phyloP scores from a whole-genome alignment of 2,113 vertebrate genomes.

The Columba livia region DNA sequence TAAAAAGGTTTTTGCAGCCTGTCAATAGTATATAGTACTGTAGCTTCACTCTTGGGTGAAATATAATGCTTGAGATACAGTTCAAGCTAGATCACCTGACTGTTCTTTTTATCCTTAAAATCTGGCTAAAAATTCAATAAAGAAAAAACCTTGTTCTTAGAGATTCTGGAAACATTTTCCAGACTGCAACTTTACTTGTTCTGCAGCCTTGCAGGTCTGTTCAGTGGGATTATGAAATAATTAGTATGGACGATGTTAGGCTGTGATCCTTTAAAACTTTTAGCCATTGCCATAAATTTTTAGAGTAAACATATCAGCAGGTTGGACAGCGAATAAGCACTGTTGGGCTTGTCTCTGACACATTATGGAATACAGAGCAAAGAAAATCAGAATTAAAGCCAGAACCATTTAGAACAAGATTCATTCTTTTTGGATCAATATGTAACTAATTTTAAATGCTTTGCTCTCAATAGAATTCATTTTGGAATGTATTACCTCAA shows the following conservation, averaged over 20 bases:
- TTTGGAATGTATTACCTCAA: neutral
- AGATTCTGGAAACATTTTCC: neutral
- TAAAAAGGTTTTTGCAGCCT: neutral
- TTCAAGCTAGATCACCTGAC: neutral
- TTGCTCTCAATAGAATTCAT: neutral
- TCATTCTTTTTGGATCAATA: slow-evolving; percentile 54
- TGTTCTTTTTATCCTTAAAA: neutral
- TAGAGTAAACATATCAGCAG: neutral
- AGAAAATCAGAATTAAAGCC: slow-evolving; percentile 12
- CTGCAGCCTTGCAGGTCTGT: neutral
- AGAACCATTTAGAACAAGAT: slow-evolving; percentile 45
- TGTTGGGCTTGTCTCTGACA: slow-evolving; percentile 46
- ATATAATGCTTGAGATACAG: neutral
- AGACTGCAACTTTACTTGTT: neutral
- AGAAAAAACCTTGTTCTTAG: neutral
- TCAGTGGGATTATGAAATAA: neutral
- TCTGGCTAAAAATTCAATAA: neutral
- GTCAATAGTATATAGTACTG: neutral
- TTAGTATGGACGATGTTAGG: neutral
- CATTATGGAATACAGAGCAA: slow-evolving; percentile 27
- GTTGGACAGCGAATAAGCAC: neutral
- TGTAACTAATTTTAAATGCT: slow-evolving; percentile 35
- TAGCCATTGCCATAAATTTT: neutral
- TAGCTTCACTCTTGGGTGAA: neutral
- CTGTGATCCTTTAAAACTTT: neutral